phyloP scores from a whole-genome alignment of 2,888 invertebrate species.

The Maniola hyperantus region DNA sequence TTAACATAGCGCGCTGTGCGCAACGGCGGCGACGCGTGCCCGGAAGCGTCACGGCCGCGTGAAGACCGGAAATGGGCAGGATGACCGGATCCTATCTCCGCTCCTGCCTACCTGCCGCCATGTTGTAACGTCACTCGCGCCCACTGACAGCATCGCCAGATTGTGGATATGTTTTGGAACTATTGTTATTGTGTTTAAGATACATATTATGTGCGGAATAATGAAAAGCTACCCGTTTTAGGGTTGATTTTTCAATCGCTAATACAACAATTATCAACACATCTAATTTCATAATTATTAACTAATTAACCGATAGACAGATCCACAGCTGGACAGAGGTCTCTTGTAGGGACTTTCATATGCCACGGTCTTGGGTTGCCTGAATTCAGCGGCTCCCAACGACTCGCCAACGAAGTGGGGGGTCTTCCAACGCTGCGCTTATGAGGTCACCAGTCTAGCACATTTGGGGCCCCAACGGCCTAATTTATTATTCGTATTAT shows the following conservation, averaged over 20 bases:
- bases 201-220: not conserved
- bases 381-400: too few relatives aligned
- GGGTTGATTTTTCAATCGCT: not conserved
- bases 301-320: too few relatives aligned
- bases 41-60: constrained; percentile 83
- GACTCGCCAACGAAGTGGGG: too few relatives aligned
- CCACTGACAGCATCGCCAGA: constrained; percentile 43
- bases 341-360: too few relatives aligned
- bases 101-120: constrained; percentile 75
- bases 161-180: constrained; percentile 44
- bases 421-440: too few relatives aligned
- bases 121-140: constrained; percentile 74
- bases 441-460: too few relatives aligned
- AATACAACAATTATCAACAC: too few relatives aligned
- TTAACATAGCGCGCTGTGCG: constrained; percentile 52
- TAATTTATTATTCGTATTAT: too few relatives aligned
- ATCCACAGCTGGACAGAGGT: too few relatives aligned
- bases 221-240: constrained; percentile 1
- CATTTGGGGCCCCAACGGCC: too few relatives aligned
- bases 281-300: too few relatives aligned
- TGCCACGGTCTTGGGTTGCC: too few relatives aligned
- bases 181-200: constrained; percentile 27
- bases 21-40: constrained; percentile 76
- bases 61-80: constrained; percentile 83
- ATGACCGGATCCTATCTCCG: constrained; percentile 83